Percentiles rank a stretch among this genome's conserved stretches.
Evolutionary conservation across 2,113 vertebrate genomes (phyloP).

Genomic region (Cyanoramphus novaezelandiae): DNA sequence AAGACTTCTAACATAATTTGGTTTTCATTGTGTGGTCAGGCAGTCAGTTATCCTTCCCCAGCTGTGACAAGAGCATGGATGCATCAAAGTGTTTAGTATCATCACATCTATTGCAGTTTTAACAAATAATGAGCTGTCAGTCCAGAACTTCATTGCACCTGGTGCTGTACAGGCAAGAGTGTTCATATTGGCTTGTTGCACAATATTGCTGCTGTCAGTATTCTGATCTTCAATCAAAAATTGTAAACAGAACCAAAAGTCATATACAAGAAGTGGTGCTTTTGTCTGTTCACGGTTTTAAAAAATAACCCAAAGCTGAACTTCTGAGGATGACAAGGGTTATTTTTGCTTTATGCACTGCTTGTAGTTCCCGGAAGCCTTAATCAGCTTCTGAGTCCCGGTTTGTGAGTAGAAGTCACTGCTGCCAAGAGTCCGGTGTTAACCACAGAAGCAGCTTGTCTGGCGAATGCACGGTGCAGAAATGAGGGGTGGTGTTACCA

Average conservation of each 20-base stretch:
- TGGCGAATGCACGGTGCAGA: background rate
- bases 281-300: background rate
- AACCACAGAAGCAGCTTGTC: background rate
- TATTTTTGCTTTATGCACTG: background rate
- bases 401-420: background rate
- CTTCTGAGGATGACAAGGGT: background rate
- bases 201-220: background rate
- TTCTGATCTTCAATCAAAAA: background rate
- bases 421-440: background rate
- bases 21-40: background rate
- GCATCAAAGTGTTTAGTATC: too few species aligned
- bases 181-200: background rate
- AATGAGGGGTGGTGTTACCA: background rate
- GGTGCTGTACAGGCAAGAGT: background rate
- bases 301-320: background rate
- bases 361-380: background rate
- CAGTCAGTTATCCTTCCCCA: background rate
- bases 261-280: rapidly evolving
- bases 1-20: too few species aligned
- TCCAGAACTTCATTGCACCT: background rate
- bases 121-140: background rate
- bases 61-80: background rate
- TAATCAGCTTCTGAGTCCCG: background rate
- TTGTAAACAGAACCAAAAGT: background rate
- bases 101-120: background rate